Evolutionary conservation across 2,888 invertebrate genomes (phyloP), one percentile per base, ranked within the genome.

Genomic region (Clunio marinus): DNA sequence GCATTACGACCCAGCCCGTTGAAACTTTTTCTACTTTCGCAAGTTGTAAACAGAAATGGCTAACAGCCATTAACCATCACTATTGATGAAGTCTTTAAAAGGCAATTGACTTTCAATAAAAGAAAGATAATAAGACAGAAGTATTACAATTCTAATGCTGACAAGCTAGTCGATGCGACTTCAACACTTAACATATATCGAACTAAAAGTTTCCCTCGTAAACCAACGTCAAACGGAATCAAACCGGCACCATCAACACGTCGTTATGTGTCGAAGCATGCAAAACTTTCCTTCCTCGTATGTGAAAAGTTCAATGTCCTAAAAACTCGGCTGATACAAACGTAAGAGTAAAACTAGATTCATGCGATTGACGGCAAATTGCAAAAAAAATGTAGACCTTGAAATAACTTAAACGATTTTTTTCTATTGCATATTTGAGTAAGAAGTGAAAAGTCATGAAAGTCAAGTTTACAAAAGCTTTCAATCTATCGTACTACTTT

Each of bases 391-490:
- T 63, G 63, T 63, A 63, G 63, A 63, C 63, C 63, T 63, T 63
- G 63, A 63, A 63, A 63, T 37, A 28, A 37, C 28, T 51, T 20
- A 22, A n/a, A 51, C n/a, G 8, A 28, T 58, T 58, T 63, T 24
- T 22, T 45, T 46, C 63, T 63, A 45, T 63, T 63, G 63, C 63
- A 46, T 63, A 60, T 63, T 63, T 45, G 46, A 63, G 60, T 17
- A 17, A 45, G 63, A 63, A 63, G 63, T 63, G 63, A 63, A 63
- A 63, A 63, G 63, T 63, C 63, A 63, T 51, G 51, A 51, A 63
- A 63, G 46, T 63, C 63, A 63, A 63, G 63, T 63, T 63, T 63
- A 62, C 41, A 59, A 32, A n/a, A 45, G 59, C 59, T 59, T 59
- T 59, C 32, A 57, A 57, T 51, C 57, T 24, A 57, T 24, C 25